phyloP scores from a whole-genome alignment of 2,888 invertebrate genomes.

The Epirrhoe tristata region DNA sequence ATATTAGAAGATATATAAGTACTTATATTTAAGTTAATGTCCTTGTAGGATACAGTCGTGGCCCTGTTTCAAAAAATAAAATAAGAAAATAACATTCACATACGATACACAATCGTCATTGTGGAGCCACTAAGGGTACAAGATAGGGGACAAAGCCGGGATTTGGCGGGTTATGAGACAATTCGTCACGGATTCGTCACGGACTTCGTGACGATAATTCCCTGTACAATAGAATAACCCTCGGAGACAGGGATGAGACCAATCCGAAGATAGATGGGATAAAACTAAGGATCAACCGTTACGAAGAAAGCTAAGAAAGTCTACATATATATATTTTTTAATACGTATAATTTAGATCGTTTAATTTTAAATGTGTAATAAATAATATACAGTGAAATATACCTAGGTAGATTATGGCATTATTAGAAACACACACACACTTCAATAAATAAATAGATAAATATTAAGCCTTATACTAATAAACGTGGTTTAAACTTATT shows the following conservation, averaged over 20 bases:
- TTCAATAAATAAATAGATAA: too few species aligned
- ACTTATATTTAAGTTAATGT: too few species aligned
- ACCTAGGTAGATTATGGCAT: too few species aligned
- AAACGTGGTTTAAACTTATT: too few species aligned
- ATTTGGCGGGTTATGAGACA: slow-evolving; percentile 61
- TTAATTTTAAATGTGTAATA: too few species aligned
- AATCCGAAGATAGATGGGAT: slow-evolving; percentile 1
- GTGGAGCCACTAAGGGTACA: slow-evolving; percentile 19
- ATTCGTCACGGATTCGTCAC: slow-evolving; percentile 78
- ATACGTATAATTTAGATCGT: too few species aligned
- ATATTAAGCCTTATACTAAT: too few species aligned
- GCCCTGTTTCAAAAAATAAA: background rate
- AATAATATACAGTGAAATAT: too few species aligned
- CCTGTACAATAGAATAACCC: slow-evolving; percentile 30
- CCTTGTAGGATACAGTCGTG: too few species aligned
- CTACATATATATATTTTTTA: too few species aligned
- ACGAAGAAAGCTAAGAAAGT: background rate
- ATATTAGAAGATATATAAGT: too few species aligned
- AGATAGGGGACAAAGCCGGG: slow-evolving; percentile 58
- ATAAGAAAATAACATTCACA: background rate
- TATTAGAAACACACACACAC: too few species aligned
- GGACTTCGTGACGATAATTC: slow-evolving; percentile 54
- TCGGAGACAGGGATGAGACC: slow-evolving; percentile 6
- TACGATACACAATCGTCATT: background rate
- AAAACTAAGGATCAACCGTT: background rate